Conservation (phyloP, 2,113 vertebrate species). For the Eretmochelys imbricata region DNA sequence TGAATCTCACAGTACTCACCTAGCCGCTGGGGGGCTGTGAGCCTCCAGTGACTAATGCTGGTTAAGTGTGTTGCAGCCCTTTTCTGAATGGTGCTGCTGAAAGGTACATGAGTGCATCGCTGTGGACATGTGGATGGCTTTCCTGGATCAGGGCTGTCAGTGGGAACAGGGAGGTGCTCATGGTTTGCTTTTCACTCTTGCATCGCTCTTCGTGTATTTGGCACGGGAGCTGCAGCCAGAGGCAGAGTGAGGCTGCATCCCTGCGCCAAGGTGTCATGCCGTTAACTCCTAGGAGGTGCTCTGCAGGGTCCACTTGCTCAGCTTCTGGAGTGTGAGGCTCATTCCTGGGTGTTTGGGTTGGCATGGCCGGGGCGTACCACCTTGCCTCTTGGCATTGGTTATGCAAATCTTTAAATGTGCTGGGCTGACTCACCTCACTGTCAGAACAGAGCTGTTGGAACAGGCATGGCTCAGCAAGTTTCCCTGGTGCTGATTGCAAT, state of each 20-base stretch:
- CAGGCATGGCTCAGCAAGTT: background rate
- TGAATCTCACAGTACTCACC: background rate
- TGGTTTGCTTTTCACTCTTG: background rate
- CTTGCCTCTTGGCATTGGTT: constrained; percentile 69
- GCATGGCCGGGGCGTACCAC: constrained; percentile 51
- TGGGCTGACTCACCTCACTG: constrained; percentile 45
- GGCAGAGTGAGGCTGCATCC: constrained; percentile 15
- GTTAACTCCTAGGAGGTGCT: constrained; percentile 18
- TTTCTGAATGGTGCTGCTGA: background rate
- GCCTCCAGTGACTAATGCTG: background rate
- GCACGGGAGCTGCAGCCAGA: constrained; percentile 1
- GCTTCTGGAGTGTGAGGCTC: background rate
- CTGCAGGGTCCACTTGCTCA: constrained; percentile 51
- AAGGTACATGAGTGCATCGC: background rate
- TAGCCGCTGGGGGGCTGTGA: background rate
- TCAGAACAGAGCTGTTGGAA: constrained; percentile 58
- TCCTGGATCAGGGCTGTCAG: fast-evolving
- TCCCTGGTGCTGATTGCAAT: background rate
- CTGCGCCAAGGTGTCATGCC: background rate
- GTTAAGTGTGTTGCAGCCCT: background rate
- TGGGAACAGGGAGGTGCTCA: fast-evolving
- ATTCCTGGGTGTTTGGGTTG: constrained; percentile 64
- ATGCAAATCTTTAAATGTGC: constrained; percentile 62
- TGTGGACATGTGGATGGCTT: no score
- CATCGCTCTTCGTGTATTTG: background rate